Evolutionary conservation across 2,113 vertebrate genomes (phyloP).

Genomic region (Bubo bubo): DNA sequence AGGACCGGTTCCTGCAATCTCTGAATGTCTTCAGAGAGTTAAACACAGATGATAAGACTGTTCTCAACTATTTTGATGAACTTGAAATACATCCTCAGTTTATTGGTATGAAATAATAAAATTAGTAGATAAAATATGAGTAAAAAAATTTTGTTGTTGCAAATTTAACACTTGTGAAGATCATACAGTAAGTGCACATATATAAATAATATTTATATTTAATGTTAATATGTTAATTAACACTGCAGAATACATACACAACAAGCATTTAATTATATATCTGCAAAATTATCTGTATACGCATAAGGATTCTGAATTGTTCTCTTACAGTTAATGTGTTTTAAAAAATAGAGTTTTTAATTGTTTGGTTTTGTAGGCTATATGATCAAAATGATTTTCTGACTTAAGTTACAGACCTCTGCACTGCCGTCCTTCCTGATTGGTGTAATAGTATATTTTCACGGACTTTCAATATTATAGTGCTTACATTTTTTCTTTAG

Average conservation of each 20-base stretch:
- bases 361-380: background rate
- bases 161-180: background rate
- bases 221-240: background rate
- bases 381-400: background rate
- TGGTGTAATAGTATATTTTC: background rate
- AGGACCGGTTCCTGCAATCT: constrained; percentile 76
- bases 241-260: background rate
- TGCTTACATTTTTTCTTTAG: background rate
- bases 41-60: constrained; percentile 77
- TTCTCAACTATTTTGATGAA: constrained; percentile 89
- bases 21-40: constrained; percentile 78
- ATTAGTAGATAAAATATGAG: background rate
- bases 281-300: background rate
- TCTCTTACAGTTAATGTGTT: background rate
- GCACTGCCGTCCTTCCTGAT: background rate
- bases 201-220: background rate
- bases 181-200: background rate
- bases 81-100: constrained; percentile 78
- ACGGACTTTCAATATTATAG: background rate
- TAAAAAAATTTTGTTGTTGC: background rate
- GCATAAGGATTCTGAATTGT: background rate
- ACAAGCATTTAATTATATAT: background rate
- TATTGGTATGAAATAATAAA: constrained; percentile 78
- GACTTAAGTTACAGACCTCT: background rate
- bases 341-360: background rate